These are phyloP conservation scores for Hesperia comma DNA, from an alignment of 2,888 invertebrate species.

Conservation along the genomic window DNA sequence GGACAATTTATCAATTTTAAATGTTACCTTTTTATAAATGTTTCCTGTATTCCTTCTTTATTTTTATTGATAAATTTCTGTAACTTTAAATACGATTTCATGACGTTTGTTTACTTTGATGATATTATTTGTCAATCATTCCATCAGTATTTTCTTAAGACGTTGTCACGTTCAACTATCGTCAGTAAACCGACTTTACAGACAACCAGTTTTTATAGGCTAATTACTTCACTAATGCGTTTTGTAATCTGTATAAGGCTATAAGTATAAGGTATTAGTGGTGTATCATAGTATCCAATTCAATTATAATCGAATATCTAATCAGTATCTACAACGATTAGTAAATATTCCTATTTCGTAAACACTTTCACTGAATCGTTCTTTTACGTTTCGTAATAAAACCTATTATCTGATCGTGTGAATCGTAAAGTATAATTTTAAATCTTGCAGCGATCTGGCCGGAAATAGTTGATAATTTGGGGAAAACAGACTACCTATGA, in stretches of 20 bases:
- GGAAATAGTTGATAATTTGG: constrained; percentile 1
- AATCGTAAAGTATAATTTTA: not conserved
- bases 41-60: too few relatives aligned
- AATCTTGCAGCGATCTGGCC: not conserved
- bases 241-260: not conserved
- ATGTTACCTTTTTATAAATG: too few relatives aligned
- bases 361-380: not conserved
- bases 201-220: not conserved
- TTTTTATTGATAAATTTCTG: too few relatives aligned
- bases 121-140: too few relatives aligned
- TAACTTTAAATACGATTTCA: too few relatives aligned
- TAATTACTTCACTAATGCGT: not conserved
- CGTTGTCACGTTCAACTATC: too few relatives aligned
- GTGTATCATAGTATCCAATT: not conserved
- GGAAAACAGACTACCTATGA: not conserved
- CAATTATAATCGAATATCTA: not conserved
- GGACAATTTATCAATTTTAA: too few relatives aligned
- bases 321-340: not conserved
- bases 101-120: too few relatives aligned
- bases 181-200: too few relatives aligned
- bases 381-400: not conserved
- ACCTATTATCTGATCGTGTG: not conserved
- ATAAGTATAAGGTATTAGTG: not conserved
- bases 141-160: too few relatives aligned
- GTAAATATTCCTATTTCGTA: not conserved